Evolutionary conservation across 1,140 invertebrate genomes (phyloP).

Genomic region (Drosophila repleta): DNA sequence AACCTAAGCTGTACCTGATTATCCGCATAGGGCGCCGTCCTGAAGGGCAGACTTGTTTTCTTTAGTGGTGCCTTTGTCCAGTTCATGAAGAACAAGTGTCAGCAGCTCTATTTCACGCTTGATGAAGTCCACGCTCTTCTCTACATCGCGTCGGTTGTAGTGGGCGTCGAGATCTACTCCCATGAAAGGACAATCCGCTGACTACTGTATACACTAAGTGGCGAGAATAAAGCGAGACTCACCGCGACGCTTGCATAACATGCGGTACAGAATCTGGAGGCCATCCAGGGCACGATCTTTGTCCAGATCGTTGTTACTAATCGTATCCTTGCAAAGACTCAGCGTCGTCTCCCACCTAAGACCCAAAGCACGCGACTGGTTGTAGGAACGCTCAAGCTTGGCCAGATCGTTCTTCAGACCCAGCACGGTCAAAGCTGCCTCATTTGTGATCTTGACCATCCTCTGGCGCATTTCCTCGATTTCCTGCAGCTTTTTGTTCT

Average conservation of each 20-base stretch:
- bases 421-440: slow-evolving; percentile 65
- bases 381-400: slow-evolving; percentile 67
- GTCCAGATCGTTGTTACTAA: slow-evolving; percentile 45
- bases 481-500: slow-evolving; percentile 56
- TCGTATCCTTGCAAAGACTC: slow-evolving; percentile 57
- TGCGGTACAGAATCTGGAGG: slow-evolving; percentile 54
- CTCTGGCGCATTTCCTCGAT: slow-evolving; percentile 62
- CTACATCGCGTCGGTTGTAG: slow-evolving; percentile 39
- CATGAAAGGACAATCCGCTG: not conserved
- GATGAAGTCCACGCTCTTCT: slow-evolving; percentile 40
- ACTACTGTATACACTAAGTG: not conserved
- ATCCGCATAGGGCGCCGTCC: slow-evolving; percentile 10
- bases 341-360: slow-evolving; percentile 74
- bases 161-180: slow-evolving; percentile 37
- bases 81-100: slow-evolving; percentile 22
- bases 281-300: slow-evolving; percentile 67
- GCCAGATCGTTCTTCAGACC: slow-evolving; percentile 74
- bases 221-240: not conserved
- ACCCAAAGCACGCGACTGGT: slow-evolving; percentile 47
- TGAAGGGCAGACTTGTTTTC: slow-evolving; percentile 19
- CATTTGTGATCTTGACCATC: slow-evolving; percentile 67
- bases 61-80: slow-evolving; percentile 27
- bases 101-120: slow-evolving; percentile 52
- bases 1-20: not conserved
- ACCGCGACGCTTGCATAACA: slow-evolving; percentile 66